Conservation (phyloP, 2,888 invertebrate species). For the Rhorus exstirpatorius region DNA sequence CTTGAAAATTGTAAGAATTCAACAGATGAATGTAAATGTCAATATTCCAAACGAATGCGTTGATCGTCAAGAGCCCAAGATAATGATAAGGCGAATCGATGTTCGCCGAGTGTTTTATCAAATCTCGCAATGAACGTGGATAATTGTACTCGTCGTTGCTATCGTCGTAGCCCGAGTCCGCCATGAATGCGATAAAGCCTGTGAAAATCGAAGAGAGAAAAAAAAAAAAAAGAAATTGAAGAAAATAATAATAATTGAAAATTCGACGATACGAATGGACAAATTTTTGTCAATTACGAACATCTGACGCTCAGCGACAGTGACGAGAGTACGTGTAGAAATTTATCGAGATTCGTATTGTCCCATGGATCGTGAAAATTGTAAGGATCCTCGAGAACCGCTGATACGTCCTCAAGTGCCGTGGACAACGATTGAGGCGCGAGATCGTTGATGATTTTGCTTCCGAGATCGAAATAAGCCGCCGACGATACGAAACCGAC, state of each 20-base stretch:
- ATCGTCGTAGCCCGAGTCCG: slow-evolving; percentile 71
- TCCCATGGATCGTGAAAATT: slow-evolving; percentile 83
- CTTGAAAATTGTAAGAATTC: slow-evolving; percentile 80
- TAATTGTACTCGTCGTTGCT: slow-evolving; percentile 76
- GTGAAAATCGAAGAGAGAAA: slow-evolving; percentile 14
- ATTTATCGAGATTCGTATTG: slow-evolving; percentile 74
- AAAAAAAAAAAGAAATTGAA: not conserved
- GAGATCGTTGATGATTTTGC: slow-evolving; percentile 76
- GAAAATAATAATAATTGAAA: not conserved
- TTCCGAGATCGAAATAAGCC: slow-evolving; percentile 78
- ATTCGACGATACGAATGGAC: not conserved
- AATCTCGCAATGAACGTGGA: slow-evolving; percentile 78
- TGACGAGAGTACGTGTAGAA: slow-evolving; percentile 80
- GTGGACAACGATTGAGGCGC: slow-evolving; percentile 82
- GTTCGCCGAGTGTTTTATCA: slow-evolving; percentile 78
- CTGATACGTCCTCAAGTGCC: slow-evolving; percentile 79
- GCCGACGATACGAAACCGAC: slow-evolving; percentile 81
- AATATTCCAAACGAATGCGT: slow-evolving; percentile 82
- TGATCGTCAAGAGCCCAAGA: slow-evolving; percentile 80
- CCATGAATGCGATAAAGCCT: slow-evolving; percentile 82
- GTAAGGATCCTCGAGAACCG: slow-evolving; percentile 77
- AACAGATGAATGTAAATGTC: slow-evolving; percentile 80
- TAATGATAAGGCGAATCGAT: slow-evolving; percentile 81
- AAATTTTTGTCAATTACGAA: slow-evolving; percentile 68
- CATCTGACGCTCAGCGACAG: slow-evolving; percentile 83